A percentile compares a stretch with the other conserved stretches of the same genome.
Conservation (phyloP, 2,113 vertebrate genomes). For the Chlorocebus sabaeus region DNA sequence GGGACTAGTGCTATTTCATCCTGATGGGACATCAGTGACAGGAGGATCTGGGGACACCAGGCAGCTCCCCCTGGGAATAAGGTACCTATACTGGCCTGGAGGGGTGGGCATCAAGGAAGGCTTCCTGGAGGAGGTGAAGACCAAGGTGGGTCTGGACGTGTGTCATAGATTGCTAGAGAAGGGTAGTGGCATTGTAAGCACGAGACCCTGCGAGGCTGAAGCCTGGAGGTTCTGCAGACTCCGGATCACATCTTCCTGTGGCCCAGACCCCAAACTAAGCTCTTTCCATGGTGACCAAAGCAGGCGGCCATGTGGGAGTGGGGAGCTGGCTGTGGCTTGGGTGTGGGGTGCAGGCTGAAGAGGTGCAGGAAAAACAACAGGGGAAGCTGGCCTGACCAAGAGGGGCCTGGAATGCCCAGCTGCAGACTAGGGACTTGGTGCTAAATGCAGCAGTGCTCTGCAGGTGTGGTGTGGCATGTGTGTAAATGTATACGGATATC, state of each 20-base stretch:
- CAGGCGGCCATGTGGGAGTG: accelerated
- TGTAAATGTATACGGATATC: too few species aligned
- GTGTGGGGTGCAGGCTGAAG: background rate
- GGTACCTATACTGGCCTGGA: background rate
- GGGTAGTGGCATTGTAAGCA: background rate
- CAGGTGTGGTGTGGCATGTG: too few species aligned
- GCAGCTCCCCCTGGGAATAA: background rate
- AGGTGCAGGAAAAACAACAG: background rate
- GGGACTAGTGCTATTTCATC: background rate
- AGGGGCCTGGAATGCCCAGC: background rate
- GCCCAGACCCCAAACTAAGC: background rate
- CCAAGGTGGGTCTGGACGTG: background rate
- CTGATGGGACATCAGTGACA: background rate
- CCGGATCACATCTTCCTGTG: background rate
- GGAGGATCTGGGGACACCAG: background rate
- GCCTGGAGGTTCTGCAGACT: background rate
- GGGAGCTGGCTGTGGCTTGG: too few species aligned
- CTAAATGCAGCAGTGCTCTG: too few species aligned
- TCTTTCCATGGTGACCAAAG: background rate
- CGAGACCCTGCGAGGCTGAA: background rate
- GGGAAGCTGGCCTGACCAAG: accelerated
- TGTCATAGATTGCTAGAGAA: background rate
- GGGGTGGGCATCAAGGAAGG: background rate
- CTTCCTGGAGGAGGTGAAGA: background rate
- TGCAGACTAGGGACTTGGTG: background rate